Evolutionary conservation across 1,140 invertebrate genomes (phyloP).

Genomic region (Achroia grisella): DNA sequence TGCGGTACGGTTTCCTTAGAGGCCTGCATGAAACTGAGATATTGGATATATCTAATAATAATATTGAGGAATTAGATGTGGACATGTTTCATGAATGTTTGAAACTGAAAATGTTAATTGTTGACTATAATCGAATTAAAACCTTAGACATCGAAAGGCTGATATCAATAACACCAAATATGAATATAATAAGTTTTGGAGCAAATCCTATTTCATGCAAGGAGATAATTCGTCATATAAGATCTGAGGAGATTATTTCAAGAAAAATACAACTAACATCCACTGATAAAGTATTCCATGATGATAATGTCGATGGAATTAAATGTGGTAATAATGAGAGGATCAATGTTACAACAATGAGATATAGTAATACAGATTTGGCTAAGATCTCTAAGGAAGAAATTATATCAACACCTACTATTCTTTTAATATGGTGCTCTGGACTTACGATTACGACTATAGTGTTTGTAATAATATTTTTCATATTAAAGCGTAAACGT

Average conservation of each 20-base stretch:
- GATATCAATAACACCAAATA: constrained; percentile 23
- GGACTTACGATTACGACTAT: too few species aligned
- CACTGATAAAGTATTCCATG: constrained; percentile 49
- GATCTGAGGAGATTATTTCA: constrained; percentile 6
- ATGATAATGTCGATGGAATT: constrained; percentile 59
- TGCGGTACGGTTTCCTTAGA: constrained; percentile 45
- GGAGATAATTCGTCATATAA: constrained; percentile 43
- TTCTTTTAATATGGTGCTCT: too few species aligned
- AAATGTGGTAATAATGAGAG: constrained; percentile 34
- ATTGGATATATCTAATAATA: constrained; percentile 49
- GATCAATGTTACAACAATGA: too few species aligned
- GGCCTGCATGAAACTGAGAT: constrained; percentile 41
- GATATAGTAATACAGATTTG: too few species aligned
- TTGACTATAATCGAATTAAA: constrained; percentile 51
- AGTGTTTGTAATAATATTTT: too few species aligned
- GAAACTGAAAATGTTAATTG: constrained; percentile 36
- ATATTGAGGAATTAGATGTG: constrained; percentile 33
- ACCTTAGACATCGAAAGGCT: constrained; percentile 38
- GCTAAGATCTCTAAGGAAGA: too few species aligned
- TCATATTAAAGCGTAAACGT: too few species aligned
- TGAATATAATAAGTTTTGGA: constrained; percentile 46
- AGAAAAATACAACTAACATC: constrained; percentile 39
- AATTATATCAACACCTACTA: too few species aligned
- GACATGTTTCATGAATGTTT: constrained; percentile 51
- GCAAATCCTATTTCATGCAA: constrained; percentile 49